Evolutionary conservation across 2,888 invertebrate genomes (phyloP).

Genomic region (Lochmaea capreae): DNA sequence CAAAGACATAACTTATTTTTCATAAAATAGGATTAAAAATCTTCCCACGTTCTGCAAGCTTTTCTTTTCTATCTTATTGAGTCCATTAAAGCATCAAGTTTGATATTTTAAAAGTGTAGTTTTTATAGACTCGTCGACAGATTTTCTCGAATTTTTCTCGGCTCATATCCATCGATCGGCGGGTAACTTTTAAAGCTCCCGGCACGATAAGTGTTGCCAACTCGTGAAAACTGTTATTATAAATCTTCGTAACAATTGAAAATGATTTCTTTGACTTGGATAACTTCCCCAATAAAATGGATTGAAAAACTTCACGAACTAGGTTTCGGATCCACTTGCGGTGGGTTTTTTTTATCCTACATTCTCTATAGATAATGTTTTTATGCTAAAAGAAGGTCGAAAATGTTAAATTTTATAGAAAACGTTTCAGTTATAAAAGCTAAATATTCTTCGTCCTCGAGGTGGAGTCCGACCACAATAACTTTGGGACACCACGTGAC

Average conservation of each 20-base stretch:
- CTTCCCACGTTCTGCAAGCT: too few relatives aligned
- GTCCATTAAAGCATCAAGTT: background rate
- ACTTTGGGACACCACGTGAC: too few relatives aligned
- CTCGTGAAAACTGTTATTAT: slow-evolving; percentile 33
- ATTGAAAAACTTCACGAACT: slow-evolving; percentile 36
- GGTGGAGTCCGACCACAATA: too few relatives aligned
- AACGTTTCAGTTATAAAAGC: too few relatives aligned
- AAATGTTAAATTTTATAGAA: background rate
- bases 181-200: slow-evolving; percentile 24
- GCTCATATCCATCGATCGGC: slow-evolving; percentile 25
- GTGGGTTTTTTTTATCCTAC: slow-evolving; percentile 11
- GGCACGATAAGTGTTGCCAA: slow-evolving; percentile 38
- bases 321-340: slow-evolving; percentile 18
- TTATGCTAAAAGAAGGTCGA: background rate
- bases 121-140: slow-evolving; percentile 5
- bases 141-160: slow-evolving; percentile 22
- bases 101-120: background rate
- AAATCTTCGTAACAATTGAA: slow-evolving; percentile 35
- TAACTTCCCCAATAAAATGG: slow-evolving; percentile 39
- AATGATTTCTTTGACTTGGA: slow-evolving; percentile 37
- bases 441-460: too few relatives aligned
- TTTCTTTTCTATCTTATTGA: too few relatives aligned
- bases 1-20: too few relatives aligned
- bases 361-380: background rate
- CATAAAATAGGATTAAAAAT: too few relatives aligned